A percentile compares a stretch with the other conserved stretches of the same genome.
phyloP scores from a whole-genome alignment of 2,888 invertebrate genomes.

The Eumacrocentrus americanus region DNA sequence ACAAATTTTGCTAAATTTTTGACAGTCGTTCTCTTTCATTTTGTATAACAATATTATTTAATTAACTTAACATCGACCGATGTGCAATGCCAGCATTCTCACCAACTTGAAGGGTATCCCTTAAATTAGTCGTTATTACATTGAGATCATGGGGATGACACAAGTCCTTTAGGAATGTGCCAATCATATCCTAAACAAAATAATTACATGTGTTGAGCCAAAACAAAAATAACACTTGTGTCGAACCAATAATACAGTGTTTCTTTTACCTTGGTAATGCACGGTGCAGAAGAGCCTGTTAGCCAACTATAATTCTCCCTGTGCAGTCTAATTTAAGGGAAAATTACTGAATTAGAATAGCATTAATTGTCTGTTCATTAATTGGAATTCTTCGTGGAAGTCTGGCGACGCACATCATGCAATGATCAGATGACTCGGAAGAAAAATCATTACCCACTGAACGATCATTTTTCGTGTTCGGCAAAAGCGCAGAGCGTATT shows the following conservation, averaged over 20 bases:
- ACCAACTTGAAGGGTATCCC: conserved; percentile 73
- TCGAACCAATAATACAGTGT: conserved; percentile 6
- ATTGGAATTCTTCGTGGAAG: conserved; percentile 69
- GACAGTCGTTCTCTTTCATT: too few species aligned
- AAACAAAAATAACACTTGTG: not conserved
- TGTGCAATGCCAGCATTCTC: too few species aligned
- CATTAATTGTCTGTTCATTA: conserved; percentile 65
- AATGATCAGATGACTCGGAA: conserved; percentile 69
- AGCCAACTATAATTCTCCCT: conserved; percentile 81
- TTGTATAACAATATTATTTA: too few species aligned
- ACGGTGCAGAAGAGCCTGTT: conserved; percentile 68
- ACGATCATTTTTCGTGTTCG: conserved; percentile 71
- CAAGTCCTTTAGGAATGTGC: conserved; percentile 74
- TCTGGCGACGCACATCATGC: conserved; percentile 78
- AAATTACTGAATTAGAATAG: conserved; percentile 68
- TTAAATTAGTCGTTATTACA: conserved; percentile 79
- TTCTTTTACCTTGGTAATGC: conserved; percentile 67
- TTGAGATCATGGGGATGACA: conserved; percentile 83
- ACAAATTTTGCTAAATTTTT: too few species aligned
- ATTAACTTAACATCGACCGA: too few species aligned
- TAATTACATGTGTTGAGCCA: not conserved
- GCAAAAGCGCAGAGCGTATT: conserved; percentile 68
- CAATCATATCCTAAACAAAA: conserved; percentile 61
- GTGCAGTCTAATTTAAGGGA: conserved; percentile 87
- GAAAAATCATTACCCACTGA: conserved; percentile 67